Evolutionary conservation across 2,888 invertebrate genomes (phyloP).

Genomic region (Criorhina ranunculi): DNA sequence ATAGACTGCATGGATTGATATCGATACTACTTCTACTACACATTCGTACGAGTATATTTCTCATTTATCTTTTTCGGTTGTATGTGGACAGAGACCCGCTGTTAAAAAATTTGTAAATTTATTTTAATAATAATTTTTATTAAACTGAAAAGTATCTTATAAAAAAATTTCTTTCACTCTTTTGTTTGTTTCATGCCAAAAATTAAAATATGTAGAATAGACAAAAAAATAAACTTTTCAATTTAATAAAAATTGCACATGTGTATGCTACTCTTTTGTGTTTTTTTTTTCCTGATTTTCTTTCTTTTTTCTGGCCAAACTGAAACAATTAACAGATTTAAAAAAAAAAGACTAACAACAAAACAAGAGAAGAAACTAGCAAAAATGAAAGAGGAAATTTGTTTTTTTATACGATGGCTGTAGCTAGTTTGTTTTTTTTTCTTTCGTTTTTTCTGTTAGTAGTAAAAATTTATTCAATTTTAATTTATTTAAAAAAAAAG

Average conservation of each 20-base stretch:
- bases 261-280: constrained; percentile 18
- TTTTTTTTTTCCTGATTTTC: constrained; percentile 1
- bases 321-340: constrained; percentile 15
- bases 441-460: neutral
- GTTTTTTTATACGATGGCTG: constrained; percentile 8
- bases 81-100: constrained; percentile 50
- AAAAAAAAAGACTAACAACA: constrained; percentile 34
- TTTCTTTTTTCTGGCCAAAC: constrained; percentile 21
- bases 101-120: constrained; percentile 9
- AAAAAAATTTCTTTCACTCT: constrained; percentile 18
- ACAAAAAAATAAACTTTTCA: constrained; percentile 50
- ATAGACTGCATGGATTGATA: constrained; percentile 34
- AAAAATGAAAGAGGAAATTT: constrained; percentile 2
- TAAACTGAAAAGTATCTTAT: constrained; percentile 56
- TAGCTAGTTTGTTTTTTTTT: constrained; percentile 6
- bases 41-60: constrained; percentile 15
- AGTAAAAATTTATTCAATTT: constrained; percentile 3
- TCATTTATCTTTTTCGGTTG: constrained; percentile 4
- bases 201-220: neutral
- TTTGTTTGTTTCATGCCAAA: constrained; percentile 46
- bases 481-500: constrained; percentile 4
- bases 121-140: constrained; percentile 49
- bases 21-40: constrained; percentile 33
- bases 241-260: constrained; percentile 71
- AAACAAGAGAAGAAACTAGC: neutral